These are phyloP conservation scores for Linnaemya vulpina DNA, from an alignment of 2,888 invertebrate genomes.

Conservation along the genomic window DNA sequence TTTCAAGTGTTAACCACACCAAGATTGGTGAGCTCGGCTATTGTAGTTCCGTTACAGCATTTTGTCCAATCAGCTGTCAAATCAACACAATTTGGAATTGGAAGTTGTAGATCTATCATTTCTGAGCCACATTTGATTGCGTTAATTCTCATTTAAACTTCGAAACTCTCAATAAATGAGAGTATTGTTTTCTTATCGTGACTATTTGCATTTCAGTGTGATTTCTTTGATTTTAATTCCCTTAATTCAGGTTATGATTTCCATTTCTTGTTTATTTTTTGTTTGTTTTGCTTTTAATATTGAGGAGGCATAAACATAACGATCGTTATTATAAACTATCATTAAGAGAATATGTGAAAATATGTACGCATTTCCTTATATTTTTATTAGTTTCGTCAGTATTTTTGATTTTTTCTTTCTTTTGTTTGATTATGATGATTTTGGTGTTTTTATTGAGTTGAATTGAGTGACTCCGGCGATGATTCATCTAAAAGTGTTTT, in stretches of 20 bases:
- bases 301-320: slow-evolving; percentile 38
- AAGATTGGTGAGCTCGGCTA: no score
- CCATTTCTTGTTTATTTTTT: neutral
- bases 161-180: neutral
- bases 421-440: neutral
- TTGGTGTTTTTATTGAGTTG: slow-evolving; percentile 16
- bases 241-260: neutral
- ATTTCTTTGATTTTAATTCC: neutral
- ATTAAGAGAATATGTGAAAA: slow-evolving; percentile 5
- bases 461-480: slow-evolving; percentile 31
- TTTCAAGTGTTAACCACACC: no score
- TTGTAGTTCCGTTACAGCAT: no score
- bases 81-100: neutral
- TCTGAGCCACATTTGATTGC: neutral
- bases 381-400: slow-evolving; percentile 55
- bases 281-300: slow-evolving; percentile 9
- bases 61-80: neutral
- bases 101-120: neutral
- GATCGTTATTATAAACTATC: slow-evolving; percentile 8
- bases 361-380: slow-evolving; percentile 48
- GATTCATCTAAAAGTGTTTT: slow-evolving; percentile 67
- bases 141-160: neutral
- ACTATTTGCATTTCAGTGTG: neutral
- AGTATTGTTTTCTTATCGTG: neutral
- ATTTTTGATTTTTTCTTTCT: neutral